Base-by-base conservation (phyloP, 2,113 vertebrate genomes). In the Sula dactylatra region DNA sequence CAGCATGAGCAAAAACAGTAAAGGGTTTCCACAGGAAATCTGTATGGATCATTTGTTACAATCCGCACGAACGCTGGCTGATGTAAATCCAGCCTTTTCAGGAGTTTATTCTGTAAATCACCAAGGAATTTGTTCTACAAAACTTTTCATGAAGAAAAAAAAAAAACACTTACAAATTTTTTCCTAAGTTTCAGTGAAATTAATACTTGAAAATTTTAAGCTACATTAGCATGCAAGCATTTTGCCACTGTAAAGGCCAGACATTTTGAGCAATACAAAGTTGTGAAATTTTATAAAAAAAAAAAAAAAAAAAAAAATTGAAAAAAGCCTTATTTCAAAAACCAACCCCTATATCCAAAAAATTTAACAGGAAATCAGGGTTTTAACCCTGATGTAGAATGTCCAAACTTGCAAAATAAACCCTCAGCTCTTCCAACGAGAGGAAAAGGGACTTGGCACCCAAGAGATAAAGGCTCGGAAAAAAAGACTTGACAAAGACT, bases 1-100 rank as follows among this genome's bases (percentile, higher is more conserved):
- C 65, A 88, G 26, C 78, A 91, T 24, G 9, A 40, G 47, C 22
- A 83, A 92, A 94, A 86, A 59, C 7, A n/a, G 7, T 34, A 59
- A 65, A 56, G 21, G 52, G n/a, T 74, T 94, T 86, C 78, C 66
- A 76, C 47, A 64, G 69, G 47, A 88, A 96, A 94, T 72, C 45
- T 67, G 27, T 71, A 66, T 0, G 31, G 88, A 72, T 88, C 61
- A 36, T 88, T 90, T 85, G 26, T 62, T 71, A 83, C 58, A 83
- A 50, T 66, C 65, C 55, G 49, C 73, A 71, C 31, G 34, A 90
- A 66, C 38, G 74, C 2, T 64, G 78, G 44, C 56, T 84, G 16
- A 47, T 59, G 11, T 13, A 86, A 69, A 92, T 54, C n/a, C 54
- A 24, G 32, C 47, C 10, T 67, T 78, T 84, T 71, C 17, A 78